Conservation (phyloP, 1,140 invertebrate genomes). For the Hycleus phaleratus region DNA sequence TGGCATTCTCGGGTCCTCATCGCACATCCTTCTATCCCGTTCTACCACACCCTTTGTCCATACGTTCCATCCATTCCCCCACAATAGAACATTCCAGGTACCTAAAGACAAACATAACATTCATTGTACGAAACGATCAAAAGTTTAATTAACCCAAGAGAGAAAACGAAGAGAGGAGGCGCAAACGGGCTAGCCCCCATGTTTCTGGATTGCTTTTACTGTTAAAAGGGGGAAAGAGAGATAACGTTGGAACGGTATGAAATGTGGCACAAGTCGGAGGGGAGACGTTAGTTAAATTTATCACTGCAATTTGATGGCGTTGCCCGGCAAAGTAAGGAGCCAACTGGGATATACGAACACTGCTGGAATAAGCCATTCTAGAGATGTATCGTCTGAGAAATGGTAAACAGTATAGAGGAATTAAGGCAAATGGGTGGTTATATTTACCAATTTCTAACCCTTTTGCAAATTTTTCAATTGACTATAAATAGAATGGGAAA, state of each 20-base stretch:
- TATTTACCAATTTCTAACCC: too few relatives aligned
- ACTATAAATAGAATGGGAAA: too few relatives aligned
- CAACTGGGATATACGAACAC: conserved; percentile 25
- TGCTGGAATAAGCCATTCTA: conserved; percentile 25
- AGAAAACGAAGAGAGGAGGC: conserved; percentile 19
- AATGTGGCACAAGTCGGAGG: conserved; percentile 30
- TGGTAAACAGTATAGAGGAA: conserved; percentile 28
- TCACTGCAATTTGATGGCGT: conserved; percentile 33
- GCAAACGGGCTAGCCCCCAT: neutral
- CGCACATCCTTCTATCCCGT: too few relatives aligned
- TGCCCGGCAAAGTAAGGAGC: conserved; percentile 27
- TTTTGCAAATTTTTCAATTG: too few relatives aligned
- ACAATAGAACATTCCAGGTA: conserved; percentile 10
- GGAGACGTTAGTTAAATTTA: conserved; percentile 34
- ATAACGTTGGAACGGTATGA: conserved; percentile 27
- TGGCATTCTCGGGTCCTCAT: too few relatives aligned
- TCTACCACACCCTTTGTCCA: neutral
- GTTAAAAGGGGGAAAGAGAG: conserved; percentile 15
- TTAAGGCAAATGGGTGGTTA: conserved; percentile 6
- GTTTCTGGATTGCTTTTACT: conserved; percentile 8
- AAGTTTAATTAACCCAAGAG: conserved; percentile 31
- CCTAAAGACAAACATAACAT: conserved; percentile 23
- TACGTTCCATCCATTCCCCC: neutral
- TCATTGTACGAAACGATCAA: conserved; percentile 30
- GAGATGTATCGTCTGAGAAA: conserved; percentile 26